Base-by-base conservation (phyloP, 2,888 invertebrate species). In the Ichneumoninae sp. region DNA sequence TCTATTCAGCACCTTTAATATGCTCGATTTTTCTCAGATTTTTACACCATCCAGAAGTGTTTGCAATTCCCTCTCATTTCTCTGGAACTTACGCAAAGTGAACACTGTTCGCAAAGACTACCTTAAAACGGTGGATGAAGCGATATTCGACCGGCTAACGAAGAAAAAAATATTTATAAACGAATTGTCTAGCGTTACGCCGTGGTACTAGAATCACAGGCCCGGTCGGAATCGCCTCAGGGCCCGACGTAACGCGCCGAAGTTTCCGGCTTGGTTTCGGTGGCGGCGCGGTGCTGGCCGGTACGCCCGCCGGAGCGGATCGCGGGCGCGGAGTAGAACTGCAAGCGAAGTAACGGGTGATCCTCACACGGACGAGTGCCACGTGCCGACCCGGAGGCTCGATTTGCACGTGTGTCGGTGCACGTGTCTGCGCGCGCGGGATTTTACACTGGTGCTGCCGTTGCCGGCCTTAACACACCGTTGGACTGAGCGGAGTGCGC, bases 381-480 rank as follows among this genome's bases (percentile, higher is more conserved):
- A 87, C 87, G 86, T 84, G 84, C 82, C 83, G 72, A 70, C 68
- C 80, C 81, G 78, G 52, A 77, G 78, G 82, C 86, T 87, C 85
- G 83, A 44, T 62, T 47, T 79, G 75, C 83, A 83, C 84, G 83
- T 83, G 83, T 91, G 85, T 91, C 87, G 85, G 92, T 91, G 88
- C 92, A 91, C 92, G 92, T 92, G 91, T 88, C 82, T 84, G 87
- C 83, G 82, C 86, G 87, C 86, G 86, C 87, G 78, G 50, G 80
- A 44, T 72, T 62, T 66, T 60, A 65, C 65, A 62, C 62, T 33
- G 30, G 22, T 19, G 52, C 62, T 62, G 33, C 1, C 33, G 62
- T 62, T 75, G 65, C 22, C 74, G 66, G 76, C 52, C 66, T 66
- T 57, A 30, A 62, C n/a, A 62, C 72, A 86, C 78, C 80, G 86